A percentile compares a stretch with the other conserved stretches of the same genome.
These are phyloP conservation scores for Mus pahari DNA, from an alignment of 2,113 vertebrate genomes.

Conservation along the genomic window DNA sequence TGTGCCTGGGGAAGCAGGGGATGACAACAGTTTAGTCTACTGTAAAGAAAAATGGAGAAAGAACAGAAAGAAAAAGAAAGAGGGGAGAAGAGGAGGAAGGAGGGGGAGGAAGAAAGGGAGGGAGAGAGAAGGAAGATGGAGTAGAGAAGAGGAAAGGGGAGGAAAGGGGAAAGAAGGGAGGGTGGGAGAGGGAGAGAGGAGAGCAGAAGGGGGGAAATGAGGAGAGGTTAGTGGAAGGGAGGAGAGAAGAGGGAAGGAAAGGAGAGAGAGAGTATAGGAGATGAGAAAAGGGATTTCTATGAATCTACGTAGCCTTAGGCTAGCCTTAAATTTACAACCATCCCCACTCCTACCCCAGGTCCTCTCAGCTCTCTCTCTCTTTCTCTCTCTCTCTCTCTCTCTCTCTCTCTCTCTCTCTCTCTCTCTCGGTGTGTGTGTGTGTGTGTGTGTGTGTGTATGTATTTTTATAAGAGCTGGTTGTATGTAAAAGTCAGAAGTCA, in stretches of 20 bases:
- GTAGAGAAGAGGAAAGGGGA: not conserved
- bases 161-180: not conserved
- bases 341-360: too few species aligned
- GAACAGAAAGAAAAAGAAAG: fast-evolving
- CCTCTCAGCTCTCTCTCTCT: too few species aligned
- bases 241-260: not conserved
- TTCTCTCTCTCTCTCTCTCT: too few species aligned
- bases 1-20: not conserved
- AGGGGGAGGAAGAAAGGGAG: fast-evolving
- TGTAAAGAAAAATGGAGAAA: not conserved
- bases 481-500: not conserved
- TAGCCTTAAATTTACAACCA: not conserved
- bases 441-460: not conserved
- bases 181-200: not conserved
- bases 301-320: not conserved
- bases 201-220: not conserved
- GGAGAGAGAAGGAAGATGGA: too few species aligned
- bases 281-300: too few species aligned
- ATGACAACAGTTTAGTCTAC: not conserved
- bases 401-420: not conserved
- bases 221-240: not conserved
- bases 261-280: too few species aligned
- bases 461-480: too few species aligned
- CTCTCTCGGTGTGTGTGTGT: not conserved
- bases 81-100: too few species aligned